Percentiles rank a stretch among this genome's conserved stretches.
phyloP scores from a whole-genome alignment of 2,113 vertebrate species.

The Thunnus maccoyii region DNA sequence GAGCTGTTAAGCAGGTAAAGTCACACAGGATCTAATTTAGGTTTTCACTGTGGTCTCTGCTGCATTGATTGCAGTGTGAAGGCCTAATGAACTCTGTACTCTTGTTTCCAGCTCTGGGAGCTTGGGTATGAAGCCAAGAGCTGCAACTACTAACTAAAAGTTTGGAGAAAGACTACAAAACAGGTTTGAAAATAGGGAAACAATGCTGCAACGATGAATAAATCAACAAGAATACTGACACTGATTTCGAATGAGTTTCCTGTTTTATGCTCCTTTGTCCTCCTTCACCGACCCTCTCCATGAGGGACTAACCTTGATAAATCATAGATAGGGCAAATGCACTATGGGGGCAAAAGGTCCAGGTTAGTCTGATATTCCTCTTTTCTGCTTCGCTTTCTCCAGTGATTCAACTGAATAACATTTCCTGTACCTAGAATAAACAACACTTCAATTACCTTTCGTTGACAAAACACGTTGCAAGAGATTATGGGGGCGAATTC shows the following conservation, averaged over 20 bases:
- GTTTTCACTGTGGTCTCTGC: constrained; percentile 70
- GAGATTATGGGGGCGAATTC: not conserved
- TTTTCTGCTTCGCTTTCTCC: constrained; percentile 26
- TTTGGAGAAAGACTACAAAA: constrained; percentile 51
- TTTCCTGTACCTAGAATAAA: constrained; percentile 31
- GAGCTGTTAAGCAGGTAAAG: constrained; percentile 75
- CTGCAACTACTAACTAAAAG: constrained; percentile 57
- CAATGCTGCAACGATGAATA: constrained; percentile 51
- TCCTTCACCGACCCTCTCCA: constrained; percentile 33
- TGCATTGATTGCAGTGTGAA: constrained; percentile 81
- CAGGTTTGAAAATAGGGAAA: constrained; percentile 35
- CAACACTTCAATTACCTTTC: constrained; percentile 62
- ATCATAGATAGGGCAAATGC: constrained; percentile 53
- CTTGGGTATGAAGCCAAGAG: constrained; percentile 52
- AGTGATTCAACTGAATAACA: constrained; percentile 49
- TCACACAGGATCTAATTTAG: constrained; percentile 84
- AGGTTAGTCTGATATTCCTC: constrained; percentile 40
- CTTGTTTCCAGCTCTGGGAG: constrained; percentile 64
- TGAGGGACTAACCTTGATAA: constrained; percentile 57
- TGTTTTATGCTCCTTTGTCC: constrained; percentile 20
- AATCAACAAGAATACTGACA: constrained; percentile 46
- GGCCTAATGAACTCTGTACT: constrained; percentile 81
- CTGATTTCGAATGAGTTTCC: constrained; percentile 34
- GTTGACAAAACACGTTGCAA: constrained; percentile 38
- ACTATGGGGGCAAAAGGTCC: constrained; percentile 49